Evolutionary conservation across 2,113 vertebrate genomes (phyloP).

Genomic region (Cyanoderma ruficeps): DNA sequence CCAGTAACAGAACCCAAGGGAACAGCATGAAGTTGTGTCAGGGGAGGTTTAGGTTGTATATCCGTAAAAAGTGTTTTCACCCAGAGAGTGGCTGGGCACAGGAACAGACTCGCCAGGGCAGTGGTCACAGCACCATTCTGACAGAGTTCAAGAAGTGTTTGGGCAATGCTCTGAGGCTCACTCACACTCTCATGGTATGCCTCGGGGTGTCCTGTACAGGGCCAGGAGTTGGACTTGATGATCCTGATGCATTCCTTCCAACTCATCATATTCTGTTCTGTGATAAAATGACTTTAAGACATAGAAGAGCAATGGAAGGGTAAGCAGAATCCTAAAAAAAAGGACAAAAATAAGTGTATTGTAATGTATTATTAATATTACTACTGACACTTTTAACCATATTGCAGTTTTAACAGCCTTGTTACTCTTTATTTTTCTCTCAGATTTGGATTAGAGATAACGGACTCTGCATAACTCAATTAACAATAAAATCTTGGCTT

Average conservation of each 20-base stretch:
- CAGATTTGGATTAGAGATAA: neutral
- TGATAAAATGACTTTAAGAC: neutral
- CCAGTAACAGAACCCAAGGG: rapidly evolving
- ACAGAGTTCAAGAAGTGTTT: neutral
- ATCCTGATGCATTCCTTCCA: neutral
- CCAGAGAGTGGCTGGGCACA: rapidly evolving
- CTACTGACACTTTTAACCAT: neutral
- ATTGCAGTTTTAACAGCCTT: neutral
- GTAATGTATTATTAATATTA: neutral
- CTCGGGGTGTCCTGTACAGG: neutral
- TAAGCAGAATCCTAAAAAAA: neutral
- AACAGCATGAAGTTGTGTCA: neutral
- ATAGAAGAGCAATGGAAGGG: neutral
- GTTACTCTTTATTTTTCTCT: neutral
- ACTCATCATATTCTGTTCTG: neutral
- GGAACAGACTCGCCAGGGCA: neutral
- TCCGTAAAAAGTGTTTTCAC: neutral
- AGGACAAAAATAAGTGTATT: neutral
- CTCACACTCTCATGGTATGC: too few relatives aligned
- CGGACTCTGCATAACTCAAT: neutral
- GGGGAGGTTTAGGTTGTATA: neutral
- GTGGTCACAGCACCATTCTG: neutral
- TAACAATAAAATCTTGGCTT: neutral
- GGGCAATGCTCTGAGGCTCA: neutral
- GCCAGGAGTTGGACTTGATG: neutral